Base-by-base conservation (phyloP, 2,888 invertebrate species). In the Oxytorus armatus region DNA sequence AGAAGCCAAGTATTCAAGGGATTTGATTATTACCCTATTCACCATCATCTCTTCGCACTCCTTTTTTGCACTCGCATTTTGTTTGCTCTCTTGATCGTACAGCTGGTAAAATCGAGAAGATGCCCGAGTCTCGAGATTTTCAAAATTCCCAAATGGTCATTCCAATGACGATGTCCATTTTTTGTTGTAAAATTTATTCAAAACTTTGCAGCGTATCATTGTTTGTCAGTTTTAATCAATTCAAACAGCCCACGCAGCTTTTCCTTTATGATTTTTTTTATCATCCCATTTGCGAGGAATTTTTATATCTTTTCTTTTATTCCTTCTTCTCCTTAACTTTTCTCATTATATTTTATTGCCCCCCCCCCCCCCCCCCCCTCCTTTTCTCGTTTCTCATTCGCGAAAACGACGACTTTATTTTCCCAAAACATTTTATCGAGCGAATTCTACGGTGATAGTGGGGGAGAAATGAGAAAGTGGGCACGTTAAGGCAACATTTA, bases 401-500 rank as follows among this genome's bases (percentile, higher is more conserved):
- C 63, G 63, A 73, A 73, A 63, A 61, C 42, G 49, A 25, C 23
- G 61, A 47, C 69, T 72, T 78, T 66, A 66, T 69, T 76, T 51
- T 57, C 55, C 61, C 73, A 59, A 73, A 70, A 74, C 74, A 70
- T 80, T 84, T 83, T 81, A 79, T 83, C 81, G 79, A 82, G 77
- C 69, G 69, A 10, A 51, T 53, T 70, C 51, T 14, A 10, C 55
- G 18, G 49, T 36, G 49, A n/a, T 14, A 8, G 16, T 14, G 47
- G 39, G 74, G 51, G 61, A 77, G 66, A 82, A 81, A 81, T 81
- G 81, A 84, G 79, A 82, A 83, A 81, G 81, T 83, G 79, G 81
- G 83, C 74, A 29, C 76, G 81, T 83, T 82, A 79, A 80, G 79
- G 74, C 70, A 82, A 83, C 81, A 82, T 84, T 83, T 83, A 83